Evolutionary conservation across 1,140 invertebrate genomes (phyloP), one percentile per base, ranked within the genome.

Genomic region (Galleria mellonella): DNA sequence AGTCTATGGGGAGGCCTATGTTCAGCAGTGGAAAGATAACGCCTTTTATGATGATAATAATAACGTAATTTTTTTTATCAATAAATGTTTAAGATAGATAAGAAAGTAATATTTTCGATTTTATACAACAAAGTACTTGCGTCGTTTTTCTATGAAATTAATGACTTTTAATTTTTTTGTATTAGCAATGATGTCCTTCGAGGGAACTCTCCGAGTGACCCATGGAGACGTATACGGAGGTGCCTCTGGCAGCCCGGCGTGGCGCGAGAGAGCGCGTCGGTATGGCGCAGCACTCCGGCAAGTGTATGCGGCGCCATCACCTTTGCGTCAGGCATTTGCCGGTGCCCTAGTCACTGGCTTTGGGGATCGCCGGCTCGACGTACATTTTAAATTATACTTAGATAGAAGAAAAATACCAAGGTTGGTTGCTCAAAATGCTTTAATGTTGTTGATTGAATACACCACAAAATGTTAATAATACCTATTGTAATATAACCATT

Each of bases 381-480:
- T 94, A 7, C 92, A 92, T 76, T 94, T 93, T 77, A 90, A 89
- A 77, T 60, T 94, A 7, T 91, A 92, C 51, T 82, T 94, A 11
- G 92, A 94, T 69, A 87, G 91, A 60, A 91, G 91, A 87, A 93
- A 93, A 89, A 88, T 93, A 59, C 90, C 91, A 3, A 90, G 88
- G 89, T 91, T 36, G 6, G 2, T 23, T 23, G 6, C 2, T 23
- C 2, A 23, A 23, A 23, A 23, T 6, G n/a, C n/a, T n/a, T n/a
- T n/a, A n/a, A n/a, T n/a, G n/a, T n/a, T n/a, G n/a, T n/a, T n/a
- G n/a, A n/a, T n/a, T n/a, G n/a, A n/a, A n/a, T n/a, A n/a, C n/a
- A n/a, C n/a, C n/a, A n/a, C n/a, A n/a, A n/a, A n/a, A n/a, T n/a
- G n/a, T n/a, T n/a, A n/a, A n/a, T n/a, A n/a, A n/a, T n/a, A n/a